Evolutionary conservation across 2,113 vertebrate genomes (phyloP).

Genomic region (Carlito syrichta): DNA sequence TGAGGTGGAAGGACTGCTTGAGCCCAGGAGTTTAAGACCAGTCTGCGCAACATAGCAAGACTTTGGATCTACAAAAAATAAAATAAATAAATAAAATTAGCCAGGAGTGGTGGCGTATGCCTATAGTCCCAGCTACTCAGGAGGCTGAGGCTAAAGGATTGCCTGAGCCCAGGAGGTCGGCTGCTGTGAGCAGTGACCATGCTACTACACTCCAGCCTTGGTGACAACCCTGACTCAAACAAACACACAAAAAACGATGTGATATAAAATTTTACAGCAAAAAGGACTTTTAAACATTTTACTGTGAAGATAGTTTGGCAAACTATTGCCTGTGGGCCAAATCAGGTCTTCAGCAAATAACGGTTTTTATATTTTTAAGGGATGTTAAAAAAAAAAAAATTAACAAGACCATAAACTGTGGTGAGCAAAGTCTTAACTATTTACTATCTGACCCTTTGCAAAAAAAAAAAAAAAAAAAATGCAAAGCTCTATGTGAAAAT

Average conservation of each 20-base stretch:
- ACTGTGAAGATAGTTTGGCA: not conserved
- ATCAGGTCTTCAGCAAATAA: not conserved
- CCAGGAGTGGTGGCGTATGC: not conserved
- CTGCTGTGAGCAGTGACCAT: not conserved
- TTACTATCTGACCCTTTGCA: not conserved
- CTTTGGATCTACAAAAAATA: not conserved
- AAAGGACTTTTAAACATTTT: conserved; percentile 24
- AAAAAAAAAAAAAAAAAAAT: conserved; percentile 12
- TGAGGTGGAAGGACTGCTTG: not conserved
- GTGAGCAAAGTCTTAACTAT: not conserved
- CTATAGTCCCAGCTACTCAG: not conserved
- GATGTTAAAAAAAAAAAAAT: not conserved
- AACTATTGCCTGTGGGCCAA: not conserved
- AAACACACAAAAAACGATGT: not conserved
- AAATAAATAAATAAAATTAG: too few species aligned
- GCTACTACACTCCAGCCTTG: not conserved
- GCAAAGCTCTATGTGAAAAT: not conserved
- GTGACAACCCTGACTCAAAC: not conserved
- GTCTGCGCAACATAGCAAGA: not conserved
- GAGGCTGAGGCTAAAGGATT: not conserved
- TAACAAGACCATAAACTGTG: not conserved
- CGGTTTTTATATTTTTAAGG: not conserved
- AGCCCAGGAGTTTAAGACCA: not conserved
- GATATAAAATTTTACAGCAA: not conserved
- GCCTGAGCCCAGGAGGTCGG: not conserved